Base-by-base conservation (phyloP, 1,140 invertebrate genomes). In the Aphelenchoides avenae region DNA sequence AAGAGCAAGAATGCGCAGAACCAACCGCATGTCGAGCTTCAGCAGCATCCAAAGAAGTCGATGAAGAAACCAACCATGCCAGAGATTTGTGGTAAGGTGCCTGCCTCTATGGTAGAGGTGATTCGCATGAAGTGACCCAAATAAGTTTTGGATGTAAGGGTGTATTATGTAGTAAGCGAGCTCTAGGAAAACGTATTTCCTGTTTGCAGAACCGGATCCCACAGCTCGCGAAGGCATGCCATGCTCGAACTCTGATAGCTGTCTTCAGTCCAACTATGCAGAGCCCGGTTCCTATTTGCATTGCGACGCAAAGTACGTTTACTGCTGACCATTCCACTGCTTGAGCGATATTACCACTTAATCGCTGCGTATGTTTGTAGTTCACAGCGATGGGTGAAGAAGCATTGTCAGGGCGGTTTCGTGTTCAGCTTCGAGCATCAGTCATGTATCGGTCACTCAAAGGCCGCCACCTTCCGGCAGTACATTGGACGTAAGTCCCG, bases 371-470 rank as follows among this genome's bases (percentile, higher is more conserved):
- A n/a, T n/a, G n/a, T n/a, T n/a, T n/a, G n/a, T 29, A 71, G 69
- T 22, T 51, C 52, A 39, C 73, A 56, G 34, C 68, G 67, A 26
- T 75, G 72, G 72, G 39, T 58, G 9, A 74, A 64, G 39, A 71
- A 71, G 33, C 49, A 68, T 29, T 75, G 72, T 55, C 70, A 77
- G 41, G 55, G 66, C 13, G 64, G 50, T 29, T 68, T 71, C 41
- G 53, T 53, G 34, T 75, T 75, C 57, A 73, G 59, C 54, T 75
- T 75, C 49, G 73, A 76, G 31, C 68, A 70, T 26, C 72, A 75
- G 53, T 56, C 72, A 5, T 75, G 72, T 48, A 68, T 76, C 44
- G 62, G 50, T 15, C 58, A 67, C 46, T 30, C 58, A 27, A 65
- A 44, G 46, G 55, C 26, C 31, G 40, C n/a, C 15, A 30, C 24